Conservation (phyloP, 2,113 vertebrate species). For the Lasiurus cinereus region DNA sequence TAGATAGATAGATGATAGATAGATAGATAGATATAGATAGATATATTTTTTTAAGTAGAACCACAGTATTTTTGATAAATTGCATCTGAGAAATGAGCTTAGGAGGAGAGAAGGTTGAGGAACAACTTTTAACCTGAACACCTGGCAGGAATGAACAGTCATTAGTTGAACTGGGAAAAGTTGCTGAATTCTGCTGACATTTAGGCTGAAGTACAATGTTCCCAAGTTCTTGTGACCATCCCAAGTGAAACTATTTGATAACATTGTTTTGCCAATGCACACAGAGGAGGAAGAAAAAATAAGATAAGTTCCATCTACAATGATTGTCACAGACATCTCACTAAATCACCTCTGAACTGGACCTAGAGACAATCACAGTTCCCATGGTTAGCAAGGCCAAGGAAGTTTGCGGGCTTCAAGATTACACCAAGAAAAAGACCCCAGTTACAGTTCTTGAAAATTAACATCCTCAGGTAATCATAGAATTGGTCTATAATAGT, state of each 20-base stretch:
- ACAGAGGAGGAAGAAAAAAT: background rate
- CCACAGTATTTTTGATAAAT: background rate
- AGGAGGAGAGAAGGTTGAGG: background rate
- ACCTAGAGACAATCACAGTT: background rate
- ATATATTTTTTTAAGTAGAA: no score
- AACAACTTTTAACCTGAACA: background rate
- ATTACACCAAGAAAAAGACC: background rate
- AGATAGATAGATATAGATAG: no score
- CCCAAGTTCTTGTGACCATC: constrained; percentile 24
- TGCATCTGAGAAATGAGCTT: background rate
- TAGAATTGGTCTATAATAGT: background rate
- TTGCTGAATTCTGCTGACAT: background rate
- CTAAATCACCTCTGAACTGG: background rate
- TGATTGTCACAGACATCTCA: constrained; percentile 28
- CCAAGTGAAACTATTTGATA: constrained; percentile 34
- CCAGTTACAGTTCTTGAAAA: background rate
- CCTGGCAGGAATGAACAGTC: background rate
- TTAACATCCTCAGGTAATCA: background rate
- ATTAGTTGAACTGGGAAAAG: background rate
- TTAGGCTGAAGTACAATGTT: background rate
- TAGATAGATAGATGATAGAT: no score
- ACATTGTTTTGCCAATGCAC: constrained; percentile 40
- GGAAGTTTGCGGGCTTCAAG: background rate
- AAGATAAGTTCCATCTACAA: background rate
- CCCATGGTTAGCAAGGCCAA: background rate